Conservation (phyloP, 2,797 vertebrate species). For the Enteromius anoplus region DNA sequence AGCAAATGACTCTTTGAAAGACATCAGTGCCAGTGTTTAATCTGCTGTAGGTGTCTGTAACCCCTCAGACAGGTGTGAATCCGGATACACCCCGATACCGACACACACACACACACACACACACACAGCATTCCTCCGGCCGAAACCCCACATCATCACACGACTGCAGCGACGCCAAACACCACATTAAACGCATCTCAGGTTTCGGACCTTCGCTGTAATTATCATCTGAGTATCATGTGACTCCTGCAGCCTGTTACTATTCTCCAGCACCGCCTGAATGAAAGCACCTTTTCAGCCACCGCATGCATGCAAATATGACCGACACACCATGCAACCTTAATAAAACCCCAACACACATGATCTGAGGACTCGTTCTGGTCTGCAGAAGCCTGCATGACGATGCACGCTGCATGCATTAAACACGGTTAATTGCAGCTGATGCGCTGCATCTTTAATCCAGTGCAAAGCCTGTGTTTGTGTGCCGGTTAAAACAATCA, state of each 20-base stretch:
- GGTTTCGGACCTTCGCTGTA: slow-evolving; percentile 17
- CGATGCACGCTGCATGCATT: neutral
- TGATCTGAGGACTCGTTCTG: neutral
- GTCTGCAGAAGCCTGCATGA: neutral
- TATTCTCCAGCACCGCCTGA: neutral
- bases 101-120: slow-evolving; percentile 14
- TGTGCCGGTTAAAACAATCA: slow-evolving; percentile 50
- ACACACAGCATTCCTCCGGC: neutral
- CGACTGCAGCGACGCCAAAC: neutral
- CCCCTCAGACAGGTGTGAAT: neutral
- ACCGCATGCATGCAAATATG: neutral
- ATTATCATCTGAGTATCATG: slow-evolving; percentile 8
- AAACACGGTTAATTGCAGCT: neutral
- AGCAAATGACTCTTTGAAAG: too few species aligned
- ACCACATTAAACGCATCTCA: slow-evolving; percentile 17
- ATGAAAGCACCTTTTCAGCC: neutral
- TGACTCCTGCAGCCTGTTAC: neutral
- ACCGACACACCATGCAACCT: neutral
- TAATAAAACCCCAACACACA: neutral
- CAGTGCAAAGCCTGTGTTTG: slow-evolving; percentile 51
- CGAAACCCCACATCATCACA: slow-evolving; percentile 1
- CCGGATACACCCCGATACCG: neutral
- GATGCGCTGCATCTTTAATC: slow-evolving; percentile 46
- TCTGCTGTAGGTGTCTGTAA: too few species aligned
- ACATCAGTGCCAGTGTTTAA: too few species aligned